Evolutionary conservation across 2,888 invertebrate genomes (phyloP), one percentile per base, ranked within the genome.

Genomic region (Galerucella pusilla): DNA sequence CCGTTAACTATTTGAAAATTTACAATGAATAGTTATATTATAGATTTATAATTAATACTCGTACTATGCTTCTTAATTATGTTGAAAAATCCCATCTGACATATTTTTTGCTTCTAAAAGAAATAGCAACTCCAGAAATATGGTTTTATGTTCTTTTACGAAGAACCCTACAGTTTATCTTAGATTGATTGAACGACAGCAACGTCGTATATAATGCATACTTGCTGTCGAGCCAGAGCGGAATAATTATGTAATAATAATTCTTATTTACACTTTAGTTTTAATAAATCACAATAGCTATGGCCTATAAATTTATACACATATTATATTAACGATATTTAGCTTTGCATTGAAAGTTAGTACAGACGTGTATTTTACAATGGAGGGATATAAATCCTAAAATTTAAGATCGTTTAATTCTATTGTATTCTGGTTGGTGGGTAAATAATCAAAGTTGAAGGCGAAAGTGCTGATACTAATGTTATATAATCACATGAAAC

Each of bases 401-500:
- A 16, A 60, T 71, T 54, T 65, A 66, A 66, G 46, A 66, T 60
- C 46, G 72, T 72, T 72, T 66, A 72, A 72, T 72, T 72, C 72
- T 72, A 72, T 72, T 72, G 72, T 72, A 72, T 72, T 57, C 66
- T 71, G 59, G 57, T 71, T 72, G 72, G 60, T 57, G 66, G 72
- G 49, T 72, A 60, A 70, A 69, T 35, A 54, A 54, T 66, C 60
- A 64, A 68, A 66, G 65, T 69, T 75, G 68, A 75, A 70, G 72
- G 71, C 75, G 75, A 72, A 67, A 66, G 77, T 74, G 72, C 73
- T 66, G 70, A 71, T 75, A 63, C 65, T 73, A 70, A 64, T 71
- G 73, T 78, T 73, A 65, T 57, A 57, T 65, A 74, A 75, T 75
- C 73, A 67, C 71, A 75, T 68, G 73, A 75, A 71, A 75, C 76